Evolutionary conservation across 2,888 invertebrate genomes (phyloP).

Genomic region (Ectropis crepuscularia): DNA sequence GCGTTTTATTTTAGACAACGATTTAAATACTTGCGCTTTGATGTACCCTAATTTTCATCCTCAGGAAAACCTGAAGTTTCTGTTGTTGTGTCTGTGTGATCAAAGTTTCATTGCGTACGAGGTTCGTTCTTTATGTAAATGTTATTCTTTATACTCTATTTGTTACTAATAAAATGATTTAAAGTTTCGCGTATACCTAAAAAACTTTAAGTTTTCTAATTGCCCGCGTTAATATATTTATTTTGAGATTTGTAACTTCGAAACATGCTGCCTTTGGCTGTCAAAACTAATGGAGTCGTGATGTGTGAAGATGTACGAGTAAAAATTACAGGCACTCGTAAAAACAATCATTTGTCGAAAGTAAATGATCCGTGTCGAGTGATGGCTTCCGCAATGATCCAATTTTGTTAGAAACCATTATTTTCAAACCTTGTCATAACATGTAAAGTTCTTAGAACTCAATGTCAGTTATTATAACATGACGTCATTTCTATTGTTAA

Average conservation of each 20-base stretch:
- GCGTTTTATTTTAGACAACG: too few species aligned
- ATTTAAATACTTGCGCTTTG: too few species aligned
- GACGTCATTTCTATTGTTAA: slow-evolving; percentile 8
- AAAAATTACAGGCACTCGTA: slow-evolving; percentile 11
- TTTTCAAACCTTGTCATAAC: background rate
- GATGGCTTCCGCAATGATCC: slow-evolving; percentile 12
- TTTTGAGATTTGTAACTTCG: slow-evolving; percentile 34
- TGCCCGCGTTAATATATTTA: slow-evolving; percentile 16
- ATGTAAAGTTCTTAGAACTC: background rate
- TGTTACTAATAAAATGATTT: too few species aligned
- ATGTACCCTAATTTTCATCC: too few species aligned
- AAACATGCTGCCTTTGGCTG: slow-evolving; percentile 20
- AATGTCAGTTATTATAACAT: background rate
- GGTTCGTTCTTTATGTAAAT: too few species aligned
- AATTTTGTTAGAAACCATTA: slow-evolving; percentile 2
- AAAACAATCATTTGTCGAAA: slow-evolving; percentile 23
- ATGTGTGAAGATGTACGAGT: slow-evolving; percentile 31
- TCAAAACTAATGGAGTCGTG: slow-evolving; percentile 36
- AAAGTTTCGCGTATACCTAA: too few species aligned
- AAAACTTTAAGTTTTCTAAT: too few species aligned
- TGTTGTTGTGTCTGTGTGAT: too few species aligned
- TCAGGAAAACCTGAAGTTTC: too few species aligned
- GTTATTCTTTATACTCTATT: too few species aligned
- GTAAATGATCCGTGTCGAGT: slow-evolving; percentile 23
- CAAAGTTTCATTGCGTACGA: too few species aligned